phyloP scores from a whole-genome alignment of 1,140 invertebrate species.

The Calliphora vicina region DNA sequence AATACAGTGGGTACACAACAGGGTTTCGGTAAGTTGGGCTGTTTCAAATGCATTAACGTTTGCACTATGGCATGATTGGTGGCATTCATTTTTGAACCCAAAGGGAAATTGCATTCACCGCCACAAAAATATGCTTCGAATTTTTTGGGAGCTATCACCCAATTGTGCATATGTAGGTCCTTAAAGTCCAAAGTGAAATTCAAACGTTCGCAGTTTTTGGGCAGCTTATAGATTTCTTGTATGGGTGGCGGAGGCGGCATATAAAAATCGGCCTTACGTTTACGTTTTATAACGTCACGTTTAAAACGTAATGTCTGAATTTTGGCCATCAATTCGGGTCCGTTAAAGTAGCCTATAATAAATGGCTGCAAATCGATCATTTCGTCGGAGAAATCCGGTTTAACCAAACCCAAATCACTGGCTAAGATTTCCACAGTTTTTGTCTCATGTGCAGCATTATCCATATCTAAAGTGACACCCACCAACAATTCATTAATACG shows the following conservation, averaged over 20 bases:
- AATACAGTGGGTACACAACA: slow-evolving; percentile 57
- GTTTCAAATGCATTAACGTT: slow-evolving; percentile 59
- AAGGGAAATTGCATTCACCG: slow-evolving; percentile 59
- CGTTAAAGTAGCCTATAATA: slow-evolving; percentile 59
- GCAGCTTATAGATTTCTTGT: slow-evolving; percentile 44
- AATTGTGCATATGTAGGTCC: slow-evolving; percentile 58
- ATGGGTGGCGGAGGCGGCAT: not conserved
- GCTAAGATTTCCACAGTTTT: slow-evolving; percentile 38
- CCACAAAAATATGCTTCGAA: slow-evolving; percentile 61
- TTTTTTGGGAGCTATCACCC: slow-evolving; percentile 60
- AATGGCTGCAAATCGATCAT: slow-evolving; percentile 49
- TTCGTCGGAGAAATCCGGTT: not conserved
- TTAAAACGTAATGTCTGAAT: slow-evolving; percentile 53
- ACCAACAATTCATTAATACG: slow-evolving; percentile 46
- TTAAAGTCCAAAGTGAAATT: slow-evolving; percentile 60
- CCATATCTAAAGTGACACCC: slow-evolving; percentile 42
- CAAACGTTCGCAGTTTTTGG: slow-evolving; percentile 56
- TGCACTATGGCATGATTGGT: slow-evolving; percentile 62
- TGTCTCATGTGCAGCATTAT: slow-evolving; percentile 35
- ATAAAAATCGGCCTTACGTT: slow-evolving; percentile 21
- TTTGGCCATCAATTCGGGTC: slow-evolving; percentile 55
- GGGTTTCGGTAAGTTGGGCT: slow-evolving; percentile 57
- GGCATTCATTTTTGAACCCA: slow-evolving; percentile 60
- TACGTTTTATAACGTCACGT: slow-evolving; percentile 50
- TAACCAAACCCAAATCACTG: slow-evolving; percentile 37